These are phyloP conservation scores for Parazoanthus atlanticus DNA, from an alignment of 92 coral and sea anemone genomes.

Conservation along the genomic window DNA sequence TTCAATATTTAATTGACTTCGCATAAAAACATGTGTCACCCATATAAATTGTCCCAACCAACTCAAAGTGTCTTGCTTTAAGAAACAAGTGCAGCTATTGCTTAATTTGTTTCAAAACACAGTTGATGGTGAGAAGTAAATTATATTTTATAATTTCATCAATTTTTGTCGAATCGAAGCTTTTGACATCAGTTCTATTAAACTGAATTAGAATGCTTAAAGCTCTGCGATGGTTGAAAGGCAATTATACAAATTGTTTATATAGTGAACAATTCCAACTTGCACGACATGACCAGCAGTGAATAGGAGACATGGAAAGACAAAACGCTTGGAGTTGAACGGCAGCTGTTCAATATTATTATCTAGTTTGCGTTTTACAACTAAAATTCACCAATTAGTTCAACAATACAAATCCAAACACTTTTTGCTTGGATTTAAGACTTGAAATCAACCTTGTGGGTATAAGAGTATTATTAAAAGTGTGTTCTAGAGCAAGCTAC, in stretches of 20 bases:
- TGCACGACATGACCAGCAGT: background rate
- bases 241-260: background rate
- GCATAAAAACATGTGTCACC: background rate
- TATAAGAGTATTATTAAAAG: too few species aligned
- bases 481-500: background rate
- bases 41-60: background rate
- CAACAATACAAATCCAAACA: too few species aligned
- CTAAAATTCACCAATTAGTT: too few species aligned
- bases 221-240: background rate
- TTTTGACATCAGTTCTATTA: background rate
- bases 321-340: background rate
- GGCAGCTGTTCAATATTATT: background rate
- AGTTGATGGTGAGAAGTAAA: background rate
- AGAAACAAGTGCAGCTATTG: background rate
- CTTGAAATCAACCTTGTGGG: too few species aligned
- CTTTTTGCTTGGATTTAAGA: too few species aligned
- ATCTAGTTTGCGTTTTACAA: too few species aligned
- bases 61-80: background rate
- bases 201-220: background rate
- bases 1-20: slow-evolving; percentile 7
- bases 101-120: background rate
- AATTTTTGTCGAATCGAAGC: background rate
- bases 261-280: background rate
- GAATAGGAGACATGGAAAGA: background rate
- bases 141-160: too few species aligned